These are phyloP conservation scores for Melipona quadrifasciata DNA, from an alignment of 1,140 invertebrate genomes.

Conservation along the genomic window DNA sequence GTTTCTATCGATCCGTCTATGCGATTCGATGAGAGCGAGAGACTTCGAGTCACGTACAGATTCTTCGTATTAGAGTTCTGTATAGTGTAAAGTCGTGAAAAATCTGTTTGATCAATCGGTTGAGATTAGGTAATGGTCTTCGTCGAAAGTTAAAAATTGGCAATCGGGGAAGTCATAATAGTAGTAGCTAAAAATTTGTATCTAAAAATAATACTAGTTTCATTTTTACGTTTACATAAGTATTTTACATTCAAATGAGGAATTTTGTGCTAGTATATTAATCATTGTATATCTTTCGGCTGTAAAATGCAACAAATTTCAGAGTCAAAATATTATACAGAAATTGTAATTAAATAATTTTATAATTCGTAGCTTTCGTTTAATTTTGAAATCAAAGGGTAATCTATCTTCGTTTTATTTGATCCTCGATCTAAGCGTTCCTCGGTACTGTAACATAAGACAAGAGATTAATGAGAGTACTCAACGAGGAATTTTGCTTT, in stretches of 20 bases:
- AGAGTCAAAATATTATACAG: background rate
- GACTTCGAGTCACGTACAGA: background rate
- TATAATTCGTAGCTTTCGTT: background rate
- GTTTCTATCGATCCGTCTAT: constrained; percentile 33
- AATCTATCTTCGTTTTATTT: background rate
- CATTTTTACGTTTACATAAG: too few relatives aligned
- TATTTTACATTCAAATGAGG: too few relatives aligned
- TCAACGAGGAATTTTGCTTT: background rate
- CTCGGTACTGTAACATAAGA: background rate
- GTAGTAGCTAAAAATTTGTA: background rate
- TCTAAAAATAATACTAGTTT: too few relatives aligned
- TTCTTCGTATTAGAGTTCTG: background rate
- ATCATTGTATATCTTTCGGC: too few relatives aligned
- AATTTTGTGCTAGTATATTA: too few relatives aligned
- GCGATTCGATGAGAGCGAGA: background rate
- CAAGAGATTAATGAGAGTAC: background rate
- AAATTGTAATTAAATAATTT: background rate
- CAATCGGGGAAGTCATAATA: background rate
- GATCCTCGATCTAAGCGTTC: background rate
- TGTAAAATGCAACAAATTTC: too few relatives aligned
- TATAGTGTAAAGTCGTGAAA: background rate
- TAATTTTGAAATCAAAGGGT: background rate
- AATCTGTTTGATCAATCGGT: background rate
- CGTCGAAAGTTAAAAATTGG: background rate
- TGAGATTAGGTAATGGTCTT: background rate